Evolutionary conservation across 2,113 vertebrate genomes (phyloP).

Genomic region (Nycticebus coucang): DNA sequence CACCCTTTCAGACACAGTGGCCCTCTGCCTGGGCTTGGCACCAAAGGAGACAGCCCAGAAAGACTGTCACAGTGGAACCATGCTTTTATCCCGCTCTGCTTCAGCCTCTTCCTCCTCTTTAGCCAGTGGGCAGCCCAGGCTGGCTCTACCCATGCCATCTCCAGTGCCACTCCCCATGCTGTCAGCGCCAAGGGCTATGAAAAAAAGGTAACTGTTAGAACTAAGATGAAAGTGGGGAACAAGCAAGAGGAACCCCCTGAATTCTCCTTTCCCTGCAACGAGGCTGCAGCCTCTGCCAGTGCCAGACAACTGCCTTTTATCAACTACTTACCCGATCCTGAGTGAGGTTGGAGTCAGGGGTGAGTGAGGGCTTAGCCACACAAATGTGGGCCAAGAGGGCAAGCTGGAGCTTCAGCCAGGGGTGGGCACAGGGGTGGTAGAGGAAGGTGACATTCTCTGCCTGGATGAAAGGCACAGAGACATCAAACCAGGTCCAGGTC

Average conservation of each 20-base stretch:
- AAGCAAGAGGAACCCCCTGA: background rate
- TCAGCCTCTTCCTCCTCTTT: conserved; percentile 50
- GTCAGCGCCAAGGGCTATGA: conserved; percentile 88
- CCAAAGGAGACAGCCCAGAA: background rate
- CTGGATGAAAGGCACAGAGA: conserved; percentile 76
- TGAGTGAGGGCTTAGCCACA: conserved; percentile 82
- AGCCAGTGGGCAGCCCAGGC: conserved; percentile 86
- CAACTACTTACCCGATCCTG: conserved; percentile 83
- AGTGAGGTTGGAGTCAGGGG: conserved; percentile 83
- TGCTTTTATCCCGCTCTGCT: background rate
- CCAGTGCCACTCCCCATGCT: conserved; percentile 87
- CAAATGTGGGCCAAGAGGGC: conserved; percentile 82
- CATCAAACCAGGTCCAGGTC: background rate
- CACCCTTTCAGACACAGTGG: conserved; percentile 35
- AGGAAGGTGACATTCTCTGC: conserved; percentile 84
- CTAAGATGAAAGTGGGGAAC: background rate
- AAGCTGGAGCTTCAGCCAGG: conserved; percentile 82
- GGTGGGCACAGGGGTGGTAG: conserved; percentile 87
- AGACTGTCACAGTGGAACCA: background rate
- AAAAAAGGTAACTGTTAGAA: background rate
- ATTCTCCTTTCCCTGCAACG: background rate
- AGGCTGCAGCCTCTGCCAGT: background rate
- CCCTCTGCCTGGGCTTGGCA: background rate
- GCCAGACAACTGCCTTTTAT: background rate
- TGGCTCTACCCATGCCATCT: conserved; percentile 85